A percentile compares a stretch with the other conserved stretches of the same genome.
Evolutionary conservation across 2,888 invertebrate genomes (phyloP).

Genomic region (Chirona hameri): DNA sequence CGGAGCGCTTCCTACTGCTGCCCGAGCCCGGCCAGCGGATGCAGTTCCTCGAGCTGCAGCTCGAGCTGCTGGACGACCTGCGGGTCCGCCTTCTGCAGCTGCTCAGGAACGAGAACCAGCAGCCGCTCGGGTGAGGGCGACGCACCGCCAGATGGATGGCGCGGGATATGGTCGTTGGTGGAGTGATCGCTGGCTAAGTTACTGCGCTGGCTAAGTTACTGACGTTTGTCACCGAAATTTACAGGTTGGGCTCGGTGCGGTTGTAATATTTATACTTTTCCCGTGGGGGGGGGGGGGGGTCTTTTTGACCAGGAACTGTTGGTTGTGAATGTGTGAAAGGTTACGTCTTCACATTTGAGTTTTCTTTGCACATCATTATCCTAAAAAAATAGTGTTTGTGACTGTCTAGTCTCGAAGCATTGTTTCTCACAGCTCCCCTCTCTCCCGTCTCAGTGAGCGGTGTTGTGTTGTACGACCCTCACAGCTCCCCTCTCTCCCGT

Average conservation of each 20-base stretch:
- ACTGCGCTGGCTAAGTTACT: too few species aligned
- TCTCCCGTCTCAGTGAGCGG: not conserved
- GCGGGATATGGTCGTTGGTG: too few species aligned
- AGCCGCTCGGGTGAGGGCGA: not conserved
- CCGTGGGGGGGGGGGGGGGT: too few species aligned
- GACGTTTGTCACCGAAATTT: not conserved
- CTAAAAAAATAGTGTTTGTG: too few species aligned
- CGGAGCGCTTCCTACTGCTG: slow-evolving; percentile 63
- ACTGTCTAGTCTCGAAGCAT: too few species aligned
- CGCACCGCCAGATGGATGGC: too few species aligned
- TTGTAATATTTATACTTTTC: too few species aligned
- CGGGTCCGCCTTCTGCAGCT: slow-evolving; percentile 80
- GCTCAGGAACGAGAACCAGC: slow-evolving; percentile 43
- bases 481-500: too few species aligned
- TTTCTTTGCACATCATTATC: too few species aligned
- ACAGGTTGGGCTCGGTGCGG: too few species aligned
- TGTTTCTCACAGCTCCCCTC: too few species aligned
- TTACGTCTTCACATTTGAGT: not conserved
- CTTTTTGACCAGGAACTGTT: not conserved
- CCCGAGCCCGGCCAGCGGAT: slow-evolving; percentile 69
- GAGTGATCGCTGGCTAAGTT: not conserved
- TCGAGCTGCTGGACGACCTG: slow-evolving; percentile 87
- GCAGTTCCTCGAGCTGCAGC: slow-evolving; percentile 82
- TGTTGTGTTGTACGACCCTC: too few species aligned
- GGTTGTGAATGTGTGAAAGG: not conserved